Evolutionary conservation across 1,140 invertebrate species (phyloP).

Genomic region (Pseudomyrmex sp.): DNA sequence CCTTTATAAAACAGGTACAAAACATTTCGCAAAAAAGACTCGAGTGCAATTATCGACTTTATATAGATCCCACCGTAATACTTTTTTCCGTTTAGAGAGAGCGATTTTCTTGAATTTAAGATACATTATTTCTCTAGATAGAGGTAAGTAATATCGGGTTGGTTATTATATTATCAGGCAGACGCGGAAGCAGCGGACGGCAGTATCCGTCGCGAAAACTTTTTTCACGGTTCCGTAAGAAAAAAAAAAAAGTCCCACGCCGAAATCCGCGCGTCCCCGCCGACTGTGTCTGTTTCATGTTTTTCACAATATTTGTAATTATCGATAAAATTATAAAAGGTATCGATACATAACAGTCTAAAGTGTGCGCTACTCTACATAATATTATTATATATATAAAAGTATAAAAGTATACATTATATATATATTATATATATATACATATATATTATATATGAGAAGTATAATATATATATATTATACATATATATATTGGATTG

Average conservation of each 20-base stretch:
- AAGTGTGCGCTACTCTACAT: conserved; percentile 85
- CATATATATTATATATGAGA: conserved; percentile 84
- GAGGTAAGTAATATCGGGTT: neutral
- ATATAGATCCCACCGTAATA: neutral
- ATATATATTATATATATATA: conserved; percentile 83
- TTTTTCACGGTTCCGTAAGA: conserved; percentile 67
- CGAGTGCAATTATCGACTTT: neutral
- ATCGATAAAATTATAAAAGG: conserved; percentile 85
- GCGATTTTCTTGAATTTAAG: neutral
- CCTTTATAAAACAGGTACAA: neutral
- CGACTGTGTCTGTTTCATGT: conserved; percentile 85
- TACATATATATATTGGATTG: conserved; percentile 82
- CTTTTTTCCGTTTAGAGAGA: neutral
- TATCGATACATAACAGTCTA: conserved; percentile 85
- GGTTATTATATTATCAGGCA: neutral
- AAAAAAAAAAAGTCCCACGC: conserved; percentile 57
- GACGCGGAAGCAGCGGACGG: conserved; percentile 56
- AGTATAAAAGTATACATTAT: conserved; percentile 84
- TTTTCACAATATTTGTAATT: conserved; percentile 85
- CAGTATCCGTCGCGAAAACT: conserved; percentile 51
- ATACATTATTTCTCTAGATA: neutral
- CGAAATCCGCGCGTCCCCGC: conserved; percentile 75
- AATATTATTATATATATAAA: conserved; percentile 84
- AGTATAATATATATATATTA: conserved; percentile 84
- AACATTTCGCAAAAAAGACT: conserved; percentile 27